phyloP scores from a whole-genome alignment of 2,797 vertebrate genomes.

The Phrynocephalus vlangalii region DNA sequence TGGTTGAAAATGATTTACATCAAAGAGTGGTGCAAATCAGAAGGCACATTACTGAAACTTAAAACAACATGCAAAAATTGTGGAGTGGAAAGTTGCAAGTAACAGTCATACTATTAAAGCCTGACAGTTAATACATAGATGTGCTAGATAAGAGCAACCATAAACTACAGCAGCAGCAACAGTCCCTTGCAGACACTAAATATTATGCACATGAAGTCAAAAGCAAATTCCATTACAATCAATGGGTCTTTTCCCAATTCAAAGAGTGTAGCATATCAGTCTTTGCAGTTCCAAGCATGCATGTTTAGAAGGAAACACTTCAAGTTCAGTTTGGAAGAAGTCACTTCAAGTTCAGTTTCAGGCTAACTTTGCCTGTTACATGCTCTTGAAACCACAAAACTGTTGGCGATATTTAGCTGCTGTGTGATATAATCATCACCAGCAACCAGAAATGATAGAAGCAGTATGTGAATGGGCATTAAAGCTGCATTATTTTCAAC shows the following conservation, averaged over 20 bases:
- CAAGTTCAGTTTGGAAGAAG: background rate
- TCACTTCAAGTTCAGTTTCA: background rate
- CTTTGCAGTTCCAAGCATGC: background rate
- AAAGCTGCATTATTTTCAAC: background rate
- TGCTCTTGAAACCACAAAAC: background rate
- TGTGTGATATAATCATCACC: background rate
- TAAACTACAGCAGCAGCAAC: background rate
- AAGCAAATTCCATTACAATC: background rate
- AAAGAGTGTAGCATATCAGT: background rate
- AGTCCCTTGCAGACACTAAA: background rate
- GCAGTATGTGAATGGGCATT: background rate
- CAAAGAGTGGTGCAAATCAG: background rate
- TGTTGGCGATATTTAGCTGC: background rate
- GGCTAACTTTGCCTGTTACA: background rate
- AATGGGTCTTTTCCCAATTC: background rate
- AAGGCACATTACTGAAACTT: background rate
- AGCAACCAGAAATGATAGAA: background rate
- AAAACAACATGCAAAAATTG: background rate
- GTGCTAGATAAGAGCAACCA: background rate
- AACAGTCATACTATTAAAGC: background rate
- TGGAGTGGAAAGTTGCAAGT: background rate
- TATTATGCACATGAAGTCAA: background rate
- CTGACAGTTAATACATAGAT: background rate
- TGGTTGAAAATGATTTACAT: slow-evolving; percentile 26
- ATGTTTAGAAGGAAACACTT: background rate